Base-by-base conservation (phyloP, 2,888 invertebrate species). In the Allygus modestus region DNA sequence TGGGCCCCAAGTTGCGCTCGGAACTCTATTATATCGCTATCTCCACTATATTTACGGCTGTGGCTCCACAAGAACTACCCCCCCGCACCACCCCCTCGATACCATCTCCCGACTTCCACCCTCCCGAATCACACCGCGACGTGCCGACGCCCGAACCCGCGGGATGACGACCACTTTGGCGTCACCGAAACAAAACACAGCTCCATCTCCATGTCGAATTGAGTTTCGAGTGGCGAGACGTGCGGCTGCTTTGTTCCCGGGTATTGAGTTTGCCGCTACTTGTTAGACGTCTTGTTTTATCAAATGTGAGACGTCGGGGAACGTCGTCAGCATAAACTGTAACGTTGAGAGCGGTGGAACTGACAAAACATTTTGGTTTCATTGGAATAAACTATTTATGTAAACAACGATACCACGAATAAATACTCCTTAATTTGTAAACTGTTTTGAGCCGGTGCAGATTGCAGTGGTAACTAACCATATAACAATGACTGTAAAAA, bases 141-240 rank as follows among this genome's bases (percentile, higher is more conserved):
- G 73, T 73, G 73, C 37, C 73, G 43, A 43, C 37, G n/a, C 43
- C 43, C 43, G n/a, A 73, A 1, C 1, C 17, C 43, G n/a, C 4
- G n/a, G 73, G 73, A 73, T 73, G 73, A 73, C 41, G n/a, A 73
- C 73, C n/a, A 69, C 69, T 69, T 69, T 69, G 69, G 69, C 69
- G 69, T 17, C 28, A 61, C 28, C 31, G 17, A 58, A 31, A 69
- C 69, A 69, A 69, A 69, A 69, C 69, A 28, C 7, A 2, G 33
- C 69, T 33, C n/a, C n/a, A n/a, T n/a, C 69, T 69, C 61, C 23
- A 15, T 28, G 26, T 61, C 20, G 61, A 61, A 61, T 61, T 61
- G 61, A 61, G 61, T 61, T 61, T 61, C 33, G 69, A 69, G 69
- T 69, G 26, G 20, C 20, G 69, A 69, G 69, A 69, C 33, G 69